phyloP scores from a whole-genome alignment of 2,797 vertebrate species.

The Tympanoctomys barrerae region DNA sequence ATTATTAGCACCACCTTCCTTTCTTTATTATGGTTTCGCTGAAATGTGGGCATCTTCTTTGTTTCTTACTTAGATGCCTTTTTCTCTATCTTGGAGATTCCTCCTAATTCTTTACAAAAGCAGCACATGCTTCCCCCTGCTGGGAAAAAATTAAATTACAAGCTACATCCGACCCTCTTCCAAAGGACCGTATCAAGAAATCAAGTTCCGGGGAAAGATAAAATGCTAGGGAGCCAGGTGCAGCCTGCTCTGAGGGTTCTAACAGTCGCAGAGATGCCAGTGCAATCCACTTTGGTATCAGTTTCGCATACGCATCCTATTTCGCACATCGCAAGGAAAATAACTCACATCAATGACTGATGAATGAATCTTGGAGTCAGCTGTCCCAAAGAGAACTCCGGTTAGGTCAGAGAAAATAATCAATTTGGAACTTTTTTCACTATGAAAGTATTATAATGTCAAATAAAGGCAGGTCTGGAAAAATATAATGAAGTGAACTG shows the following conservation, averaged over 20 bases:
- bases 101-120: constrained; percentile 65
- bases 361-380: constrained; percentile 34
- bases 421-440: constrained; percentile 14
- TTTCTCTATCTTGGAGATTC: not conserved
- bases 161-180: constrained; percentile 41
- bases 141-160: constrained; percentile 89
- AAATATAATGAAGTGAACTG: not conserved
- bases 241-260: constrained; percentile 5
- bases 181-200: constrained; percentile 28
- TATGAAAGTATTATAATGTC: constrained; percentile 28
- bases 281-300: not conserved
- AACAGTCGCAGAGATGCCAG: not conserved
- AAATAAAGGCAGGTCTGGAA: constrained; percentile 27
- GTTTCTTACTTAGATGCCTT: constrained; percentile 76
- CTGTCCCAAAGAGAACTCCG: constrained; percentile 62
- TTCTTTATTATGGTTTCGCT: constrained; percentile 66
- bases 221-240: constrained; percentile 52
- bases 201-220: constrained; percentile 60
- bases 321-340: constrained; percentile 33
- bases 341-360: constrained; percentile 50
- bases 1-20: not conserved
- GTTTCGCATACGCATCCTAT: not conserved
- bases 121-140: constrained; percentile 88
- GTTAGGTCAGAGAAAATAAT: constrained; percentile 49
- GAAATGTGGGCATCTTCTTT: constrained; percentile 68